A percentile compares a stretch with the other conserved stretches of the same genome.
These are phyloP conservation scores for Drosophila testacea DNA, from an alignment of 2,888 invertebrate species.

Conservation along the genomic window DNA sequence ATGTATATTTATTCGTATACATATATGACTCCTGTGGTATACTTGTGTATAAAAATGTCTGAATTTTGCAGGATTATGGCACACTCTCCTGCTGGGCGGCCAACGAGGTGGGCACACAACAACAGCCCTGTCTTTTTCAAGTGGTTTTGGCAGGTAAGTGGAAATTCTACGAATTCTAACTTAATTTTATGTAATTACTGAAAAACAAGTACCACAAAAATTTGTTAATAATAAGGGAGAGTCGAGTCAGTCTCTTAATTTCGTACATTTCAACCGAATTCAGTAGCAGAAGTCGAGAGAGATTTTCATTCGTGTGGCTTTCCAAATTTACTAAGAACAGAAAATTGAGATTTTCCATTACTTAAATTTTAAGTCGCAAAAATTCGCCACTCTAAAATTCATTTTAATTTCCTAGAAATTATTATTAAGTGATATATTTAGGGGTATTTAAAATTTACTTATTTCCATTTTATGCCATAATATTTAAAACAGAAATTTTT, in stretches of 20 bases:
- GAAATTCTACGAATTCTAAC: background rate
- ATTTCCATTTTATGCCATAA: too few relatives aligned
- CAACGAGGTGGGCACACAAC: slow-evolving; percentile 93
- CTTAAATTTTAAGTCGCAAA: too few relatives aligned
- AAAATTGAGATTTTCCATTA: too few relatives aligned
- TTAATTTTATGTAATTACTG: background rate
- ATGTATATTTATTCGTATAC: background rate
- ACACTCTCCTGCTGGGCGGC: slow-evolving; percentile 94
- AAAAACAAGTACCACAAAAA: background rate
- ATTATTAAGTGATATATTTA: too few relatives aligned
- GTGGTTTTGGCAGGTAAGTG: slow-evolving; percentile 93
- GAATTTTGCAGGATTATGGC: slow-evolving; percentile 89
- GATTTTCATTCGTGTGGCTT: too few relatives aligned
- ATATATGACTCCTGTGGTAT: background rate
- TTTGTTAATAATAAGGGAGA: background rate
- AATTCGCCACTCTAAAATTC: too few relatives aligned
- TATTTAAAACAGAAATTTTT: too few relatives aligned
- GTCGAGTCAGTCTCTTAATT: background rate
- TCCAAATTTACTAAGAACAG: too few relatives aligned
- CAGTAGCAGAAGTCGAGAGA: too few relatives aligned
- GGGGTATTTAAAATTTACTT: too few relatives aligned
- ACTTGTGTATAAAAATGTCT: slow-evolving; percentile 2
- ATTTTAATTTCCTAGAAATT: too few relatives aligned
- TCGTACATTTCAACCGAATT: background rate
- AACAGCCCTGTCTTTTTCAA: slow-evolving; percentile 94